Evolutionary conservation across 2,888 invertebrate genomes (phyloP).

Genomic region (Petrolisthes manimaculis): DNA sequence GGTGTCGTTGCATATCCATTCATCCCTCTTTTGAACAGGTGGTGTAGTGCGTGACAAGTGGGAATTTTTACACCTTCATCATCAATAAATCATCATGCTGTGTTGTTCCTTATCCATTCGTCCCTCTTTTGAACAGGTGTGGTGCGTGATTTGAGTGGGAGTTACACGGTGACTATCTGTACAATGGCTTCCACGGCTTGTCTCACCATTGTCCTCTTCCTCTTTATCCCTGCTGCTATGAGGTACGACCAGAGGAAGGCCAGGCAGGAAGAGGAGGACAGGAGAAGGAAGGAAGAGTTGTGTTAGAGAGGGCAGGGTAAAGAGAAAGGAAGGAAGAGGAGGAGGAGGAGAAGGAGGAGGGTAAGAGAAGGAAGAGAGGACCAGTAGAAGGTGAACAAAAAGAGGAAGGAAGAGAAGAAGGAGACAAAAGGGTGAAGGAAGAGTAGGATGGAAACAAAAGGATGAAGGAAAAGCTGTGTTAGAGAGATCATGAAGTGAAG

Average conservation of each 20-base stretch:
- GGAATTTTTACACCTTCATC: too few species aligned
- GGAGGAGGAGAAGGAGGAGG: neutral
- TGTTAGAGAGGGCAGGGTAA: neutral
- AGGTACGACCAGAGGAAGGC: neutral
- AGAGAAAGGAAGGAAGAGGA: neutral
- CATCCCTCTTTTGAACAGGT: too few species aligned
- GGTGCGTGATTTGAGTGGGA: neutral
- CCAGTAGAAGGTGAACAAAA: neutral
- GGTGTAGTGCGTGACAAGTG: too few species aligned
- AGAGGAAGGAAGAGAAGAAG: neutral
- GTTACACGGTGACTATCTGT: neutral
- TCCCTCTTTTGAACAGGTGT: neutral
- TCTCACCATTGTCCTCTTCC: neutral
- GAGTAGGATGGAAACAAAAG: neutral
- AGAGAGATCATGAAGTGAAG: neutral
- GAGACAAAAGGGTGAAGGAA: neutral
- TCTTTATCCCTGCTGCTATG: neutral
- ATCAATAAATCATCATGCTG: too few species aligned
- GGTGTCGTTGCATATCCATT: too few species aligned
- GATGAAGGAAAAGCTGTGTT: neutral
- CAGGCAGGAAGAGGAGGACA: neutral
- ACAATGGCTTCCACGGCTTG: neutral
- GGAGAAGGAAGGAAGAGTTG: neutral
- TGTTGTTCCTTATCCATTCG: too few species aligned
- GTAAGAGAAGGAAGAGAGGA: neutral